These are phyloP conservation scores for Spilarctia lutea DNA, from an alignment of 2,888 invertebrate genomes.

Conservation along the genomic window DNA sequence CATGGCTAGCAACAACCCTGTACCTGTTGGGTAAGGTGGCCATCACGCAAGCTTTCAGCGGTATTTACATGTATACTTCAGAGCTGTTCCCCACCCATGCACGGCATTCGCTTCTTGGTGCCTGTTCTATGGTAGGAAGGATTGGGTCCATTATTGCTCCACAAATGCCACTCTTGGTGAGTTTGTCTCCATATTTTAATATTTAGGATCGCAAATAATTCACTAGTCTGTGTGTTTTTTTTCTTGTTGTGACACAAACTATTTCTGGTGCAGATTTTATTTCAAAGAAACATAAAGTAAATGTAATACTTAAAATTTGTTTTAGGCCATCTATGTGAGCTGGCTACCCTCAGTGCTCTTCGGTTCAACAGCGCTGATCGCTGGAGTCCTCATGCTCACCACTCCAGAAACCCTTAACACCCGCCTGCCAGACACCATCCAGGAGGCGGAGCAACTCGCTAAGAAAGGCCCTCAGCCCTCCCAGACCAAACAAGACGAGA, in stretches of 20 bases:
- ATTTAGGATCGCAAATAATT: too few relatives aligned
- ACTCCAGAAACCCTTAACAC: constrained; percentile 89
- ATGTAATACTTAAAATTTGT: too few relatives aligned
- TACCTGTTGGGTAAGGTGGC: constrained; percentile 89
- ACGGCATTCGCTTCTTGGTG: constrained; percentile 89
- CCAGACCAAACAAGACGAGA: constrained; percentile 43
- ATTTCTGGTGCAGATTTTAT: too few relatives aligned
- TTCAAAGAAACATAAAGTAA: too few relatives aligned
- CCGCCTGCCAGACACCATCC: constrained; percentile 87
- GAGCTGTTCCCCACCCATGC: constrained; percentile 92
- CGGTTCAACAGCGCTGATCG: constrained; percentile 83
- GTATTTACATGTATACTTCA: constrained; percentile 90
- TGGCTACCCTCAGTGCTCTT: constrained; percentile 87
- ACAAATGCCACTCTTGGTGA: constrained; percentile 89
- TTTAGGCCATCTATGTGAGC: constrained; percentile 81
- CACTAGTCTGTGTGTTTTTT: too few relatives aligned
- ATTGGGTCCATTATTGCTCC: constrained; percentile 91
- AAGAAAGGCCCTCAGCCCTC: constrained; percentile 37
- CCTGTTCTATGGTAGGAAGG: constrained; percentile 91
- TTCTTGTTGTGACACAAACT: too few relatives aligned
- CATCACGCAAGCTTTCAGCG: constrained; percentile 89
- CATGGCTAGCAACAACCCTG: constrained; percentile 75
- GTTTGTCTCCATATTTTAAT: too few relatives aligned
- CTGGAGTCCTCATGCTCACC: constrained; percentile 85
- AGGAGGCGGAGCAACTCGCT: constrained; percentile 84